phyloP scores from a whole-genome alignment of 2,888 invertebrate species.

The Shargacucullia verbasci region DNA sequence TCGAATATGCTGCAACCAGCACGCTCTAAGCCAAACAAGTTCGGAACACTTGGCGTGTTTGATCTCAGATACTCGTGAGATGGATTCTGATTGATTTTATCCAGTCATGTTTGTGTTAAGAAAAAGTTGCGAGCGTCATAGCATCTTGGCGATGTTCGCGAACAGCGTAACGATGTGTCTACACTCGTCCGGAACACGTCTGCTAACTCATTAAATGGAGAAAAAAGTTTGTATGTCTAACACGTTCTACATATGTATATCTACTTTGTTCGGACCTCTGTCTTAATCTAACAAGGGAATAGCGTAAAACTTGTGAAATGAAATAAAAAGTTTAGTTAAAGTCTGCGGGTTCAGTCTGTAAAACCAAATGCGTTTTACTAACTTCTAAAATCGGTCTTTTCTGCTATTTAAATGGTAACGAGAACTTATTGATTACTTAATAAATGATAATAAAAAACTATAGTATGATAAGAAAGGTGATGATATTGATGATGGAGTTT shows the following conservation, averaged over 20 bases:
- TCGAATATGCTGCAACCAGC: constrained; percentile 78
- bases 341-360: constrained; percentile 31
- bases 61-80: constrained; percentile 75
- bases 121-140: constrained; percentile 61
- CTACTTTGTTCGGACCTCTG: constrained; percentile 42
- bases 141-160: constrained; percentile 34
- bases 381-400: constrained; percentile 19
- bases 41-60: constrained; percentile 74
- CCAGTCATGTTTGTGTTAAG: constrained; percentile 71
- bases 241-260: constrained; percentile 47
- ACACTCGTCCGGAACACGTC: constrained; percentile 35
- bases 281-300: constrained; percentile 53
- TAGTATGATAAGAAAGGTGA: too few species aligned
- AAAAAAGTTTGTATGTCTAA: constrained; percentile 28
- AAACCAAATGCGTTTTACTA: constrained; percentile 31
- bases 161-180: constrained; percentile 52
- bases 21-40: constrained; percentile 75
- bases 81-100: constrained; percentile 83
- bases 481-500: too few species aligned
- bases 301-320: constrained; percentile 46
- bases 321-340: constrained; percentile 40
- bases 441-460: too few species aligned
- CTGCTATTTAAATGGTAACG: too few species aligned
- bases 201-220: constrained; percentile 43
- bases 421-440: too few species aligned